Percentiles rank a stretch among this genome's conserved stretches.
Evolutionary conservation across 2,888 invertebrate genomes (phyloP).

Genomic region (Platycheirus rosarum): DNA sequence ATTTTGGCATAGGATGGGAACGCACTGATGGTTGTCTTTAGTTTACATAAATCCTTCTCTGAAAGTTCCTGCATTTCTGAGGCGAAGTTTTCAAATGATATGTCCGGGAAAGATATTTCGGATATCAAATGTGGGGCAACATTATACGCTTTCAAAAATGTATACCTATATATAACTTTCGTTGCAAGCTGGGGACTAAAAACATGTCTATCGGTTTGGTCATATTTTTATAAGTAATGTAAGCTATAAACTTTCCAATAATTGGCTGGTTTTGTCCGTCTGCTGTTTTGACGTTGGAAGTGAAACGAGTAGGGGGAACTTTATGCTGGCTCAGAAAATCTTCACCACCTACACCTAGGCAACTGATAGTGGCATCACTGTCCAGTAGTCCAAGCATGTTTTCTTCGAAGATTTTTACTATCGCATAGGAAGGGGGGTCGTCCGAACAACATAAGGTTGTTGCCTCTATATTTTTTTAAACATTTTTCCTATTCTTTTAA

Average conservation of each 20-base stretch:
- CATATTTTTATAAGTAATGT: not conserved
- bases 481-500: conserved; percentile 6
- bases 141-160: conserved; percentile 20
- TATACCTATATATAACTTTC: not conserved
- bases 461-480: conserved; percentile 5
- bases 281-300: conserved; percentile 1
- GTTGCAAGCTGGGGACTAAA: not conserved
- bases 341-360: not conserved
- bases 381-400: conserved; percentile 3
- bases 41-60: too few relatives aligned
- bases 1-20: too few relatives aligned
- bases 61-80: too few relatives aligned
- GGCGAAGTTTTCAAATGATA: too few relatives aligned
- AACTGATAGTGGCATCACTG: too few relatives aligned
- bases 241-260: conserved; percentile 1
- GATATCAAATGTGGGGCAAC: conserved; percentile 7
- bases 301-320: not conserved
- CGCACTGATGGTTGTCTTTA: too few relatives aligned
- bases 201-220: not conserved
- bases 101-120: not conserved
- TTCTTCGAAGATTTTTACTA: conserved; percentile 5
- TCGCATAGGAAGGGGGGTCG: conserved; percentile 20
- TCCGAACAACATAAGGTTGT: conserved; percentile 1
- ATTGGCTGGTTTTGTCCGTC: conserved; percentile 18
- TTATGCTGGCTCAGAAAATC: not conserved